Evolutionary conservation across 2,888 invertebrate genomes (phyloP).

Genomic region (Calameuta filiformis): DNA sequence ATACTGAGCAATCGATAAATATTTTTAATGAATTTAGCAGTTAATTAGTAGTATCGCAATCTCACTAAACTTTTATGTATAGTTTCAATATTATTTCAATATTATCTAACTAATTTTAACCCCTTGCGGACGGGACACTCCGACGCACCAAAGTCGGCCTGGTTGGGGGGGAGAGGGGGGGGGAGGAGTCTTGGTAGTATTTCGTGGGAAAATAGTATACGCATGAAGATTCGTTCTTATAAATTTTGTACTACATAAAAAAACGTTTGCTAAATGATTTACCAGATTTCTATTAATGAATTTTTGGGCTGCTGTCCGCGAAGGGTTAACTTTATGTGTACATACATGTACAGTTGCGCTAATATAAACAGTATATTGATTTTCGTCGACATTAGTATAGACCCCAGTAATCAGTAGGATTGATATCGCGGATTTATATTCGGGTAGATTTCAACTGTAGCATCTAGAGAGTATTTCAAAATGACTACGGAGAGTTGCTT

Average conservation of each 20-base stretch:
- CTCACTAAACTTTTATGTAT: background rate
- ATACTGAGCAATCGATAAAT: background rate
- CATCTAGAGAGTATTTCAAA: background rate
- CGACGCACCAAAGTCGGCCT: no score
- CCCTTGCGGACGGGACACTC: no score
- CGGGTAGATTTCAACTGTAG: background rate
- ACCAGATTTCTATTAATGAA: no score
- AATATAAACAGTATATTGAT: background rate
- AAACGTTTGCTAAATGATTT: no score
- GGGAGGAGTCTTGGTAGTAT: no score
- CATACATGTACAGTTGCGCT: background rate
- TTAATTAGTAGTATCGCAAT: no score
- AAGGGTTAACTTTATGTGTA: no score
- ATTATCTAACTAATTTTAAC: background rate
- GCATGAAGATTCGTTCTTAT: no score
- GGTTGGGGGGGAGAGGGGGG: no score
- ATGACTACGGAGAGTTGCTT: background rate
- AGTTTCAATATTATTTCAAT: background rate
- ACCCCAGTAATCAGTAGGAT: background rate
- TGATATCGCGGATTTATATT: background rate
- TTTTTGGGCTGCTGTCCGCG: no score
- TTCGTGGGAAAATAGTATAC: no score
- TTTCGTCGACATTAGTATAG: background rate
- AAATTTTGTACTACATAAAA: no score
- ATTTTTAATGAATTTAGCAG: background rate